Conservation (phyloP, 1,140 invertebrate species). For the Drosophila repleta region DNA sequence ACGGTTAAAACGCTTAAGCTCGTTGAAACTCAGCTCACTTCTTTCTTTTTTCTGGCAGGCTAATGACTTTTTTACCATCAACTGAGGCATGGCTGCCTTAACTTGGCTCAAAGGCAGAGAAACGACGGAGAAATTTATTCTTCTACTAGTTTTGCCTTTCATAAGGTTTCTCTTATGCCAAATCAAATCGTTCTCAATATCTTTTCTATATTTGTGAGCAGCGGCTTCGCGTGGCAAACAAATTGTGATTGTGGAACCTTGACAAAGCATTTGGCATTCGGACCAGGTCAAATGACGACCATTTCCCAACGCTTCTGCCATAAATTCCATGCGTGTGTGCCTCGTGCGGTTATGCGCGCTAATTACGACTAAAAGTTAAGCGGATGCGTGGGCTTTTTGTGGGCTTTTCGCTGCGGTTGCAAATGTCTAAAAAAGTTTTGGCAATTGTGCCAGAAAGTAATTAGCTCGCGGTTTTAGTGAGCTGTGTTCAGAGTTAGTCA, state of each 20-base stretch:
- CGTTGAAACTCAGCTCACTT: too few relatives aligned
- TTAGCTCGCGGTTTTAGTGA: conserved; percentile 5
- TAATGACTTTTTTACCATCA: conserved; percentile 40
- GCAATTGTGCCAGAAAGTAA: conserved; percentile 1
- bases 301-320: not conserved
- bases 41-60: conserved; percentile 8
- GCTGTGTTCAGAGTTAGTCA: not conserved
- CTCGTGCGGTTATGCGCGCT: not conserved
- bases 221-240: too few relatives aligned
- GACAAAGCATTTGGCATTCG: too few relatives aligned
- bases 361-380: conserved; percentile 33
- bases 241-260: too few relatives aligned
- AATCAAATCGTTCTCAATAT: too few relatives aligned
- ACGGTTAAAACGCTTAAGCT: not conserved
- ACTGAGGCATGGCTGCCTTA: too few relatives aligned
- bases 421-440: conserved; percentile 1
- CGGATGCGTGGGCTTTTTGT: conserved; percentile 14
- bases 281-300: not conserved
- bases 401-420: conserved; percentile 20
- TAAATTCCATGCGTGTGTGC: not conserved
- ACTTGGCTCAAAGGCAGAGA: too few relatives aligned
- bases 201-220: too few relatives aligned
- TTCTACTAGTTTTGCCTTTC: too few relatives aligned
- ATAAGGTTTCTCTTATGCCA: too few relatives aligned
- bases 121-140: too few relatives aligned